phyloP scores from a whole-genome alignment of 2,113 vertebrate species.

The Centropus bengalensis region DNA sequence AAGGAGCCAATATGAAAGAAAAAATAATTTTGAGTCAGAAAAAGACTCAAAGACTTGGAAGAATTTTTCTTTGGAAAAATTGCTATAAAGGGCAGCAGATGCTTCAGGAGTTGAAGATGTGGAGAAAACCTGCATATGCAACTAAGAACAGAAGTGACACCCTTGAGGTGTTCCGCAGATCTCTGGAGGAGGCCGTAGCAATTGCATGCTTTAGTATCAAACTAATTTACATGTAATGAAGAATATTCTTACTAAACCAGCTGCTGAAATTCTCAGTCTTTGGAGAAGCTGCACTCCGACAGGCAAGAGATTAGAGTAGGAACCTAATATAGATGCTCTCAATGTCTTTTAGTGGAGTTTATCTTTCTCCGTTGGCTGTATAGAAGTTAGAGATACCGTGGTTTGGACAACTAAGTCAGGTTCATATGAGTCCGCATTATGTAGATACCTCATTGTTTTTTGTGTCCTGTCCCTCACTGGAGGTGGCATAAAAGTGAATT shows the following conservation, averaged over 20 bases:
- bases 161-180: neutral
- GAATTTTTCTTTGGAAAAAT: neutral
- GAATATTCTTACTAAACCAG: neutral
- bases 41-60: neutral
- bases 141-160: neutral
- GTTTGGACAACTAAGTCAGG: neutral
- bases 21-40: neutral
- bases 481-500: neutral
- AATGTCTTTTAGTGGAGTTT: neutral
- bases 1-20: neutral
- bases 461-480: neutral
- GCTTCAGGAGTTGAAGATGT: neutral
- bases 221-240: neutral
- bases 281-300: neutral
- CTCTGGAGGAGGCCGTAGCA: neutral
- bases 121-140: neutral
- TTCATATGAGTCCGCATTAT: neutral
- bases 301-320: neutral
- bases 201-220: neutral
- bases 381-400: neutral
- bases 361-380: neutral
- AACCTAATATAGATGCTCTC: neutral
- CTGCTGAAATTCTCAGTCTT: neutral
- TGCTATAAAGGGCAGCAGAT: neutral
- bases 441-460: neutral